Percentiles rank a stretch among this genome's conserved stretches.
phyloP scores from a whole-genome alignment of 1,140 invertebrate species.

The Palaemon carinicauda region DNA sequence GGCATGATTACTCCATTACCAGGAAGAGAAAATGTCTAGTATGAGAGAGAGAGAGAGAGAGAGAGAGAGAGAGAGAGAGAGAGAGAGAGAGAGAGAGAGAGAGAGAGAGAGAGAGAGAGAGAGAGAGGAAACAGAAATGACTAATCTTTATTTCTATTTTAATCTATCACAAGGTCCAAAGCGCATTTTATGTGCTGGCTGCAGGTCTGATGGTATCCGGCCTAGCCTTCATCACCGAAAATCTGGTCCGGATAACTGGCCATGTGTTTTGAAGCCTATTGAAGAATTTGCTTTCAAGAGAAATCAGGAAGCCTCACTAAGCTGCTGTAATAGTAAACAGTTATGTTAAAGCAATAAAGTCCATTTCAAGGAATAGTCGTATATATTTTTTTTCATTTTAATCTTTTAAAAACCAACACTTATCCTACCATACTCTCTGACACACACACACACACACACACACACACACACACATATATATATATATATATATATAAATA shows the following conservation, averaged over 20 bases:
- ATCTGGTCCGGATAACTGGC: background rate
- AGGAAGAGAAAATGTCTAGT: too few species aligned
- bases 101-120: background rate
- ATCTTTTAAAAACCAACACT: too few species aligned
- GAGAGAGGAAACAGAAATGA: background rate
- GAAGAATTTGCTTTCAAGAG: background rate
- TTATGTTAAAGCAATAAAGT: too few species aligned
- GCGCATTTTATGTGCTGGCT: slow-evolving; percentile 32
- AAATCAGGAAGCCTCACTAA: background rate
- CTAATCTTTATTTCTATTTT: background rate
- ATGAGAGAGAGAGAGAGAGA: too few species aligned
- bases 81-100: background rate
- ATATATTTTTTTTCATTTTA: too few species aligned
- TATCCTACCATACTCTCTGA: too few species aligned
- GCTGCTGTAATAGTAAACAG: too few species aligned
- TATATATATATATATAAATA: background rate
- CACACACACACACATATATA: too few species aligned
- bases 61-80: too few species aligned
- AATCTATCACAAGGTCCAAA: slow-evolving; percentile 7
- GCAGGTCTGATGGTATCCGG: background rate
- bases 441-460: too few species aligned
- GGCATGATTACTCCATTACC: too few species aligned
- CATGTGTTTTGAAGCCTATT: background rate
- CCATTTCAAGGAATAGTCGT: too few species aligned
- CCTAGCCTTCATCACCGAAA: background rate